Base-by-base conservation (phyloP, 2,888 invertebrate species). In the Arge pagana region DNA sequence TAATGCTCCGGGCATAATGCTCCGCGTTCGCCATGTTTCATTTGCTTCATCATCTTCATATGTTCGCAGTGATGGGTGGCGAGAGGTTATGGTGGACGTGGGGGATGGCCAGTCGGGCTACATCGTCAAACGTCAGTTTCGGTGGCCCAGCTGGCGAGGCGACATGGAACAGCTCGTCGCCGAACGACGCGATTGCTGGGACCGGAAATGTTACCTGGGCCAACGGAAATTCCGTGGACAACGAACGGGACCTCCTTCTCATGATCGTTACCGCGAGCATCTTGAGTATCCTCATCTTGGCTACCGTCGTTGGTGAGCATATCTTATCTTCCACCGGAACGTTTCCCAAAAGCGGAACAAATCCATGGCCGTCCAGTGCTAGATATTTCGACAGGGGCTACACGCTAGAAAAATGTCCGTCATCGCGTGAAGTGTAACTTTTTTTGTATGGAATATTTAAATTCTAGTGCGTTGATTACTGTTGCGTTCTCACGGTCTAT, bases 241-340 rank as follows among this genome's bases (percentile, higher is more conserved):
- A 48, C 31, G 61, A 66, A 40, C 63, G 60, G 48, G 63, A 66
- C 41, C 55, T 67, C 36, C 41, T 68, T 23, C 50, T 65, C 23
- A 58, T 64, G 39, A 63, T 69, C 50, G 55, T 60, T 28, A 64
- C 57, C 8, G 70, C 67, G 18, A 60, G 57, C 50, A 52, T 66
- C 15, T 65, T 69, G 30, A 61, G 61, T 41, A 61, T 69, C 31
- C 62, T 70, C 16, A 70, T 67, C 30, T 57, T 69, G 48, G 61
- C 65, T 41, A 70, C 70, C 30, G 61, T 69, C 50, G 58, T 69
- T 39, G 70, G 70, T 70, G 41, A 64, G 66, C n/a, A n/a, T n/a
- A n/a, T n/a, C n/a, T n/a, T n/a, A n/a, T n/a, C n/a, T n/a, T n/a
- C n/a, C n/a, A n/a, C n/a, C n/a, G n/a, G n/a, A n/a, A n/a, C n/a